Evolutionary conservation across 1,140 invertebrate genomes (phyloP).

Genomic region (Apis dorsata): DNA sequence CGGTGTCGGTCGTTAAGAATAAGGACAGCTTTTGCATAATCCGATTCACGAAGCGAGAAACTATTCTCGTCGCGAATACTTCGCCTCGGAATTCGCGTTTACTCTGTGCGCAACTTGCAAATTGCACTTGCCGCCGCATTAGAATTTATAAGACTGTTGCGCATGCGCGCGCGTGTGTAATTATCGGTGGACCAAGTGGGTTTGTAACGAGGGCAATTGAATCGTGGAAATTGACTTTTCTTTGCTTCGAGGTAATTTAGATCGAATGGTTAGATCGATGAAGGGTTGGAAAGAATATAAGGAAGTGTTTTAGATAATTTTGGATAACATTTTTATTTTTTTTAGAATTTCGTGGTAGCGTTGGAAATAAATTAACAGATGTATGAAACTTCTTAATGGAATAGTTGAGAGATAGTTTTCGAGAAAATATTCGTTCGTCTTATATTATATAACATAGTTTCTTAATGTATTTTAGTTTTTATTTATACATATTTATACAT

Average conservation of each 20-base stretch:
- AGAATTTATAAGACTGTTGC: neutral
- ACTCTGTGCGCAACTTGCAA: conserved; percentile 1
- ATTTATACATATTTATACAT: too few species aligned
- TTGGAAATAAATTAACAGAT: too few species aligned
- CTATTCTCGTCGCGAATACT: conserved; percentile 16
- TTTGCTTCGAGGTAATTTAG: too few species aligned
- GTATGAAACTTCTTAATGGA: too few species aligned
- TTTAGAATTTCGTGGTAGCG: too few species aligned
- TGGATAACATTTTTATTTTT: too few species aligned
- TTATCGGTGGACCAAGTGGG: neutral
- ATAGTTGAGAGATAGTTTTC: too few species aligned
- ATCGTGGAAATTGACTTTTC: neutral
- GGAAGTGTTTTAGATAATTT: too few species aligned
- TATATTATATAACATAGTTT: too few species aligned
- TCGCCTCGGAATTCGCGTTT: conserved; percentile 20
- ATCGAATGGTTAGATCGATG: neutral
- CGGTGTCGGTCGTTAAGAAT: conserved; percentile 40
- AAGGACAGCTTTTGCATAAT: conserved; percentile 50
- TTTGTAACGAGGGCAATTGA: conserved; percentile 22
- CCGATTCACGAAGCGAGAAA: conserved; percentile 25
- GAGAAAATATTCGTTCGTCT: too few species aligned
- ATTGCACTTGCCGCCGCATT: conserved; percentile 20
- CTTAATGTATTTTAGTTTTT: too few species aligned
- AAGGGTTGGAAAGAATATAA: neutral
- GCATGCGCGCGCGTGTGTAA: too few species aligned